Evolutionary conservation across 2,113 vertebrate genomes (phyloP).

Genomic region (Chlamydotis undulata): DNA sequence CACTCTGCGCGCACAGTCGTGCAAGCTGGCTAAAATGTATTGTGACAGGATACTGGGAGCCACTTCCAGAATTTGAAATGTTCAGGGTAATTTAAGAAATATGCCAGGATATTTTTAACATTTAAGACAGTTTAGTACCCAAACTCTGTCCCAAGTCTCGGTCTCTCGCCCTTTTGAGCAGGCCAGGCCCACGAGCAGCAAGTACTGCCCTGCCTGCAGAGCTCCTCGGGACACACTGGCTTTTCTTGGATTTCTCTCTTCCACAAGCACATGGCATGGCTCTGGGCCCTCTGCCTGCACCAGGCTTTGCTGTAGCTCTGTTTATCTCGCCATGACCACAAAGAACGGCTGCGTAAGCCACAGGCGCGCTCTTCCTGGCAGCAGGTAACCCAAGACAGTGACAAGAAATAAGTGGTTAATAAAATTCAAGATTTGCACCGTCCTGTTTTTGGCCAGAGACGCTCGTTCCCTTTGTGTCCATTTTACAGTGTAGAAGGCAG

Average conservation of each 20-base stretch:
- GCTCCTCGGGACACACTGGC: not conserved
- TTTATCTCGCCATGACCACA: not conserved
- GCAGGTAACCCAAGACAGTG: not conserved
- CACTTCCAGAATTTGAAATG: not conserved
- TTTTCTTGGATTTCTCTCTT: not conserved
- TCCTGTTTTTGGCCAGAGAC: not conserved
- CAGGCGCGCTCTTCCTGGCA: fast-evolving
- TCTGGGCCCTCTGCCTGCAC: not conserved
- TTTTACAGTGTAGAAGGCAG: not conserved
- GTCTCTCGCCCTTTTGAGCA: not conserved
- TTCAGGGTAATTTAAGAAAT: not conserved
- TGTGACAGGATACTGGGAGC: not conserved
- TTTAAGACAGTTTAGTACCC: not conserved
- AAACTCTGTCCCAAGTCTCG: not conserved
- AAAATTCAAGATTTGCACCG: not conserved
- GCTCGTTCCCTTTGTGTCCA: not conserved
- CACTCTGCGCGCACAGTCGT: not conserved
- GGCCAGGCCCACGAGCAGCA: not conserved
- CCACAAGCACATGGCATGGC: not conserved
- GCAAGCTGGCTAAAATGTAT: not conserved
- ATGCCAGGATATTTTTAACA: not conserved
- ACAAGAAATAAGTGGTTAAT: not conserved
- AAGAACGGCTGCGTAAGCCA: not conserved
- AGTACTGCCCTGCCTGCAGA: not conserved
- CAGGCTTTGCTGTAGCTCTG: not conserved